Percentiles rank a stretch among this genome's conserved stretches.
phyloP scores from a whole-genome alignment of 2,888 invertebrate species.

The Hirtodrosophila confusa region DNA sequence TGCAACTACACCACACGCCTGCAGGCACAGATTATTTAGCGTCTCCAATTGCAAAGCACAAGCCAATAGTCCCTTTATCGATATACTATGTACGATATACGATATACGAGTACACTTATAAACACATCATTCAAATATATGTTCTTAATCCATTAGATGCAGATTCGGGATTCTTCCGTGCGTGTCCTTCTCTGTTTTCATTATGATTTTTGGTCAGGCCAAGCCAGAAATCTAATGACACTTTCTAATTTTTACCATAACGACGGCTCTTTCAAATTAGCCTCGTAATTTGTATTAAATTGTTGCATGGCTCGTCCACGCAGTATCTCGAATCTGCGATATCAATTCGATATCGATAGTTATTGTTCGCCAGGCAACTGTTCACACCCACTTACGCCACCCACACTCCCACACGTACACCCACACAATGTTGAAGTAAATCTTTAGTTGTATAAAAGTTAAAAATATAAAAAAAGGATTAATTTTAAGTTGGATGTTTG shows the following conservation, averaged over 20 bases:
- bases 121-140: neutral
- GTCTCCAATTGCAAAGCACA: constrained; percentile 27
- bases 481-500: constrained; percentile 34
- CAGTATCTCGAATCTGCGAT: constrained; percentile 8
- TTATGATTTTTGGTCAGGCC: constrained; percentile 24
- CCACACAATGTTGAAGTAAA: constrained; percentile 34
- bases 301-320: neutral
- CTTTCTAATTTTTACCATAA: neutral
- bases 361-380: constrained; percentile 21
- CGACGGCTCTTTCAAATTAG: too few relatives aligned
- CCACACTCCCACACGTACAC: constrained; percentile 5
- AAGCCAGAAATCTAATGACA: constrained; percentile 13
- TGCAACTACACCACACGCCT: constrained; percentile 2
- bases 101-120: too few relatives aligned
- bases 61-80: constrained; percentile 10
- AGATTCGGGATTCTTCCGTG: too few relatives aligned
- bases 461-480: constrained; percentile 17
- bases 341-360: constrained; percentile 3
- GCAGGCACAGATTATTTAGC: constrained; percentile 11
- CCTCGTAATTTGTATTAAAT: neutral
- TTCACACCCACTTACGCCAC: constrained; percentile 10
- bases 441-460: constrained; percentile 45
- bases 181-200: neutral
- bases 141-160: too few relatives aligned
- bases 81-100: neutral